phyloP scores from a whole-genome alignment of 2,888 invertebrate species.

The Apeira syringaria region DNA sequence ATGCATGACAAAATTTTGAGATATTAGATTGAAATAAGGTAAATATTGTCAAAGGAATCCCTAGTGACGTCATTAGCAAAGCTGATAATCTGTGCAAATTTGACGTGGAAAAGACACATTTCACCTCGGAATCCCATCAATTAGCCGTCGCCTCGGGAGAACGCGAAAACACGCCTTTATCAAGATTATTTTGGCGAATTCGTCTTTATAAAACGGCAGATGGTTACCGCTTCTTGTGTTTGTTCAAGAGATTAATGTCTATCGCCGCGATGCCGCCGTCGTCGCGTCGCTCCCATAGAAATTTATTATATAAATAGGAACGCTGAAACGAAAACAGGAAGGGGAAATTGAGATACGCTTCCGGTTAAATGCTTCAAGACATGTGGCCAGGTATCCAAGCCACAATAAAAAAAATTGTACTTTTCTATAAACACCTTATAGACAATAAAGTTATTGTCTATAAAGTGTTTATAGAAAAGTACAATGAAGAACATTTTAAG shows the following conservation, averaged over 20 bases:
- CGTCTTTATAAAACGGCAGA: conserved; percentile 41
- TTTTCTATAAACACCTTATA: too few relatives aligned
- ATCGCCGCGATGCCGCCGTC: conserved; percentile 24
- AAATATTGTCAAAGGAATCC: conserved; percentile 22
- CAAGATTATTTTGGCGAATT: conserved; percentile 34
- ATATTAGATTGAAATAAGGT: conserved; percentile 17
- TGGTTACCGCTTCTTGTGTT: conserved; percentile 56
- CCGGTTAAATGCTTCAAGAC: neutral
- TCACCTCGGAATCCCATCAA: conserved; percentile 44
- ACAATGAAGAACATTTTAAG: too few relatives aligned
- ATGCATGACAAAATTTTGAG: neutral
- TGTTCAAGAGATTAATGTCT: conserved; percentile 65
- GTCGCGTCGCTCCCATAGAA: conserved; percentile 2
- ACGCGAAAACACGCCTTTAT: conserved; percentile 39
- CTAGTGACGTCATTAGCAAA: conserved; percentile 27
- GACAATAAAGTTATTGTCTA: too few relatives aligned
- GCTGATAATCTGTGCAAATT: conserved; percentile 30
- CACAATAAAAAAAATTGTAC: too few relatives aligned
- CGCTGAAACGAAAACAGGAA: conserved; percentile 18
- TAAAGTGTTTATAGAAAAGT: too few relatives aligned
- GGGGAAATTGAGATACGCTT: conserved; percentile 2
- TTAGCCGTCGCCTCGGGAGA: conserved; percentile 39
- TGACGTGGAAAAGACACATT: conserved; percentile 33
- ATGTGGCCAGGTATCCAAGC: neutral
- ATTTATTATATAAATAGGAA: conserved; percentile 2